Conservation (phyloP, 2,113 vertebrate species). For the Hippoglossus stenolepis region DNA sequence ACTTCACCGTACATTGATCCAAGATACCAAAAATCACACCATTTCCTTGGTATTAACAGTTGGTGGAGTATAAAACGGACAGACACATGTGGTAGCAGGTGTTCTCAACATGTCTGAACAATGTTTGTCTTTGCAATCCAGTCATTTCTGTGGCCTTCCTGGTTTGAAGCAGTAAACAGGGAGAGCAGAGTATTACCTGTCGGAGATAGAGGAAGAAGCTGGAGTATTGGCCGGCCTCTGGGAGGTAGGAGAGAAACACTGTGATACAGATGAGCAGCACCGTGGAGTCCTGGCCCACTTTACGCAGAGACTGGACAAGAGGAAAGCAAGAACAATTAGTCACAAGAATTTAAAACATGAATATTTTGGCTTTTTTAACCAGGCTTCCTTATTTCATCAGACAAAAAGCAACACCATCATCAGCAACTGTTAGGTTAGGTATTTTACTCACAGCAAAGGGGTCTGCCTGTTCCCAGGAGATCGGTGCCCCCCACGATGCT, state of each 20-base stretch:
- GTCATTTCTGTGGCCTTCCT: not conserved
- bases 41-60: too few relatives aligned
- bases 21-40: not conserved
- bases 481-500: constrained; percentile 91
- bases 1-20: not conserved
- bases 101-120: not conserved
- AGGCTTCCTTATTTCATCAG: too few relatives aligned
- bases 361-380: too few relatives aligned
- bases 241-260: constrained; percentile 94
- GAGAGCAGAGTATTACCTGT: constrained; percentile 81
- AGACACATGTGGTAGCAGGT: not conserved
- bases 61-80: too few relatives aligned
- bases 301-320: constrained; percentile 85
- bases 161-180: not conserved
- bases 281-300: constrained; percentile 94
- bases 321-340: not conserved
- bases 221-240: constrained; percentile 93
- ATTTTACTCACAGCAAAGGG: constrained; percentile 87
- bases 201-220: constrained; percentile 94
- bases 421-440: too few relatives aligned
- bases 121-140: not conserved
- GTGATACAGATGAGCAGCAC: constrained; percentile 95
- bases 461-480: constrained; percentile 94
- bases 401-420: too few relatives aligned
- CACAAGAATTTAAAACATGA: too few relatives aligned